Evolutionary conservation across 2,113 vertebrate species (phyloP), one percentile per base, ranked within the genome.

Genomic region (Bujurquina vittata): DNA sequence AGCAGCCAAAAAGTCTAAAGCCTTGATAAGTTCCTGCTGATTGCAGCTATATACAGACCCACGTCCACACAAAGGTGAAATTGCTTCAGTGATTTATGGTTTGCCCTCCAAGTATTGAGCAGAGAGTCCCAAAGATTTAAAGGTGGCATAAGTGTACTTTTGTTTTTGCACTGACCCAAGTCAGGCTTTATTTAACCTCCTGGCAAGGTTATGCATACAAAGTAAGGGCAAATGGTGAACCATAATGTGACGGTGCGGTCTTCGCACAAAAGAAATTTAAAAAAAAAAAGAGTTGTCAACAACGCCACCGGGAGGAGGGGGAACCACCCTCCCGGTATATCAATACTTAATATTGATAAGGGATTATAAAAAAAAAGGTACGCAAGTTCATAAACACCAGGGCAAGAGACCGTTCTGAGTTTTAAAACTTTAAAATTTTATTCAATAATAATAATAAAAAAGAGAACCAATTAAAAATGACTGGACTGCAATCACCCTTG

Each of bases 71-170:
- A 10, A 11, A 61, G 77, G 57, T 56, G 80, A 84, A 83, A 85
- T 40, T 79, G 69, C 74, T 74, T 79, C 62, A 46, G 77, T 80
- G 87, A 91, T 87, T 85, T 88, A 85, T 80, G 75, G 79, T 75
- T 67, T 67, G 83, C 52, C 33, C n/a, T 83, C 33, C 1, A 35
- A n/a, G 58, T 83, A 82, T 43, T 43, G 81, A 90, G 14, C 52
- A 4, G 57, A 26, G 69, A 72, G 22, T 62, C 74, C 85, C 7
- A 22, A 40, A 55, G 84, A 63, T 55, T 56, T 54, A 22, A 58
- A 61, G 0, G 4, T 12, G 52, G 9, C 26, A 12, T 11, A 5
- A 12, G 65, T 78, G 75, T 4, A 23, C n/a, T 49, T 31, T 17
- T 10, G 29, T 43, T 18, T 73, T 73, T 74, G n/a, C 33, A 23